These are phyloP conservation scores for Palythoa grandis DNA, from an alignment of 92 coral and sea anemone species.

Conservation along the genomic window DNA sequence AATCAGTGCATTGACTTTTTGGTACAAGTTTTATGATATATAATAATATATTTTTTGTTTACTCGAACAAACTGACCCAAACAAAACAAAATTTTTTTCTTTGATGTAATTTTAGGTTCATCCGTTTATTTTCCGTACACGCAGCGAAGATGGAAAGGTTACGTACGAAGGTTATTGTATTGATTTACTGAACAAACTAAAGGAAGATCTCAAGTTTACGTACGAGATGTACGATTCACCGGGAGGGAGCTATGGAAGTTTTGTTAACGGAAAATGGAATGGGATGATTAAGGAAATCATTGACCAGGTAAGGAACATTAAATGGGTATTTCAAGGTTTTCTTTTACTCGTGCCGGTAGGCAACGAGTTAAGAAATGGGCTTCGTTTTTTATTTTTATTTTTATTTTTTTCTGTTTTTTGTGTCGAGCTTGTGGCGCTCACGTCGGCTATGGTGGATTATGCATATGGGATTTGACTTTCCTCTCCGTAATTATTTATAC, in stretches of 20 bases:
- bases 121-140: slow-evolving; percentile 60
- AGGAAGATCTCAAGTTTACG: slow-evolving; percentile 60
- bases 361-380: too few species aligned
- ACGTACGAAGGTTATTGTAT: slow-evolving; percentile 74
- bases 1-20: too few species aligned
- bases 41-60: neutral
- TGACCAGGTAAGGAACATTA: slow-evolving; percentile 42
- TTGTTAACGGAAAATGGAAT: slow-evolving; percentile 69
- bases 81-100: neutral
- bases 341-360: too few species aligned
- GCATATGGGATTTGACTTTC: too few species aligned
- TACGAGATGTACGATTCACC: slow-evolving; percentile 59
- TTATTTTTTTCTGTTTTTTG: too few species aligned
- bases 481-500: too few species aligned
- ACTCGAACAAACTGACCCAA: neutral
- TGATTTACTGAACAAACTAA: slow-evolving; percentile 63
- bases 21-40: neutral
- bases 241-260: slow-evolving; percentile 68
- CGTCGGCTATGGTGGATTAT: too few species aligned
- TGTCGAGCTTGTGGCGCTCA: too few species aligned
- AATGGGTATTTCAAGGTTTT: neutral
- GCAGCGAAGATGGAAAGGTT: slow-evolving; percentile 38
- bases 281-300: slow-evolving; percentile 76
- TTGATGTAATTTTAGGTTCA: slow-evolving; percentile 41
- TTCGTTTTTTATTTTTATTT: too few species aligned